Evolutionary conservation across 1,140 invertebrate genomes (phyloP), one percentile per base, ranked within the genome.

Genomic region (Temnothorax curvispinosus): DNA sequence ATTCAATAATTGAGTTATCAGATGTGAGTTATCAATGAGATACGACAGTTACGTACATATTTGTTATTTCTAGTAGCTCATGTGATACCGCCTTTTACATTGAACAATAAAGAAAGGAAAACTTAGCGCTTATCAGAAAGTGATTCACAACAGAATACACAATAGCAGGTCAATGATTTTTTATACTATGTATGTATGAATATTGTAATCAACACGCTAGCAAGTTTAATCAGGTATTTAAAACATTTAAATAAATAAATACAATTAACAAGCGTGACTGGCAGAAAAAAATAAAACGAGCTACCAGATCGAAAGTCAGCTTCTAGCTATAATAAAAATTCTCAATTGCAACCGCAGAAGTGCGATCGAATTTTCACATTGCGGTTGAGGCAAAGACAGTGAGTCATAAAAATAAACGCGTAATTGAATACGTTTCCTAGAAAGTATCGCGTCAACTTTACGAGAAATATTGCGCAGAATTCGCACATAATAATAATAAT

Each of bases 301-400:
- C 7, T 27, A 58, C 0, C 18, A 56, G 47, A 62, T 13, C 7
- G 13, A 44, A 80, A 35, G 4, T 52, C 38, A 52, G 58, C 35
- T 52, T 4, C 3, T 11, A 27, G 27, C 27, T 27, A 27, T 27
- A 27, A 1, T 58, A 67, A 90, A 81, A 67, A 5, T 35, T 56
- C 13, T 47, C 6, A 15, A 60, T 15, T 8, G 44, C 44, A 67
- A 88, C 87, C 90, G 47, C 89, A 85, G 54, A 32, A 13, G 27
- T 11, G 65, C 27, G 89, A 90, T 88, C 74, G 21, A 78, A 69
- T 90, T 84, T 64, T 88, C 75, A 64, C 47, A 32, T 6, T 90
- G 86, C 41, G 88, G 80, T 90, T 44, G 54, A 52, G 32, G n/a
- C 60, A 11, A 44, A 35, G 67, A 18, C 5, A 15, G n/a, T 11